Evolutionary conservation across 2,888 invertebrate species (phyloP).

Genomic region (Volucella bombylans): DNA sequence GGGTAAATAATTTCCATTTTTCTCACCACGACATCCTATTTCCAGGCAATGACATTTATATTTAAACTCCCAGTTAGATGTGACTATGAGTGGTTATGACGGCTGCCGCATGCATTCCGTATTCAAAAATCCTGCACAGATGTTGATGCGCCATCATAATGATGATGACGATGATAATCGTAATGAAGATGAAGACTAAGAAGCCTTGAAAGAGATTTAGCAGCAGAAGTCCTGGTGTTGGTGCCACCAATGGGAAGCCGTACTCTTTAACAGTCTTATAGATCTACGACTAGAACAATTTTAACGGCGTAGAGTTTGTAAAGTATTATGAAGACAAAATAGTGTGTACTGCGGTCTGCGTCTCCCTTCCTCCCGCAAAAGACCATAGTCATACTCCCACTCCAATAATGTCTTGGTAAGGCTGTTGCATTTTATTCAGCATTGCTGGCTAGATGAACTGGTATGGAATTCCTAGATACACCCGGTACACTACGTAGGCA

Average conservation of each 20-base stretch:
- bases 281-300: neutral
- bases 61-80: constrained; percentile 66
- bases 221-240: no score
- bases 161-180: constrained; percentile 24
- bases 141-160: constrained; percentile 14
- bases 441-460: constrained; percentile 39
- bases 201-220: no score
- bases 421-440: constrained; percentile 59
- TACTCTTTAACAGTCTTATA: neutral
- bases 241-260: constrained; percentile 41
- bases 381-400: neutral
- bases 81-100: constrained; percentile 64
- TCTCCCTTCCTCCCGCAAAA: constrained; percentile 4
- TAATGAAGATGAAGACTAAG: constrained; percentile 20
- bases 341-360: constrained; percentile 53
- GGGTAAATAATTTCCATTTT: constrained; percentile 69
- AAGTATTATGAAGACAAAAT: constrained; percentile 66
- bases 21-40: constrained; percentile 68
- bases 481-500: constrained; percentile 33
- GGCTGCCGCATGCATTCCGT: constrained; percentile 66
- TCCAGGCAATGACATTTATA: constrained; percentile 68
- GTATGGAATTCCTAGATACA: constrained; percentile 54
- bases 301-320: constrained; percentile 13
- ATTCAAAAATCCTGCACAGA: constrained; percentile 59
- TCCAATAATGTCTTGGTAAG: constrained; percentile 19